These are phyloP conservation scores for Encarsia formosa DNA, from an alignment of 2,888 invertebrate species.

Conservation along the genomic window DNA sequence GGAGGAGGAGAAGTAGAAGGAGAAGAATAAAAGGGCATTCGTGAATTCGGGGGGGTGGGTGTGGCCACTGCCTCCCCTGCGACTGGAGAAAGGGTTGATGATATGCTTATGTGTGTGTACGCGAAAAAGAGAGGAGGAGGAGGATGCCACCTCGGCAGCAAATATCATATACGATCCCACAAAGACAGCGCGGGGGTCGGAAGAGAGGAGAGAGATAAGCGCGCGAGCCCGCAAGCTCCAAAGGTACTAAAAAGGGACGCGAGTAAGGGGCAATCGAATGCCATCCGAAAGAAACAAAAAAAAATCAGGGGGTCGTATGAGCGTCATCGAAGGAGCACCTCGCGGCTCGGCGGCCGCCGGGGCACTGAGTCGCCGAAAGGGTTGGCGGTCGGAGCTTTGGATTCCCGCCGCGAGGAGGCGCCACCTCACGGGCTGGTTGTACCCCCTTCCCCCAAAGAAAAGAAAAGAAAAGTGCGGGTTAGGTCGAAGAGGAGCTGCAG, in stretches of 20 bases:
- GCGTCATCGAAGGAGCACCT: not conserved
- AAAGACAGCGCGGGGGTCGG: constrained; percentile 6
- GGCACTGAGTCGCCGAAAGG: not conserved
- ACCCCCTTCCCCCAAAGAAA: too few relatives aligned
- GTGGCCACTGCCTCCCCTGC: too few relatives aligned
- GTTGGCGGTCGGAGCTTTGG: constrained; percentile 32
- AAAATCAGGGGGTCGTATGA: too few relatives aligned
- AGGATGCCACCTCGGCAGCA: constrained; percentile 23
- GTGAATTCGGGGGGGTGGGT: constrained; percentile 32
- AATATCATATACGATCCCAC: constrained; percentile 13
- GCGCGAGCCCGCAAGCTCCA: not conserved
- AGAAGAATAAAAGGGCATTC: constrained; percentile 23
- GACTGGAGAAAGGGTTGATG: constrained; percentile 43
- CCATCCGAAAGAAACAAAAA: too few relatives aligned
- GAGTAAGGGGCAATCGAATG: too few relatives aligned
- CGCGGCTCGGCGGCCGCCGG: not conserved
- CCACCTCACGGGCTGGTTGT: constrained; percentile 41
- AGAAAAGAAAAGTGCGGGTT: not conserved
- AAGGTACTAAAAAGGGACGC: too few relatives aligned
- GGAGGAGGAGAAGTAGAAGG: constrained; percentile 14
- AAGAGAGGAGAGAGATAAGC: constrained; percentile 24
- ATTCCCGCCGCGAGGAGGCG: constrained; percentile 40
- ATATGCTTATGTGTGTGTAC: constrained; percentile 42
- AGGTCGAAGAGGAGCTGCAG: not conserved
- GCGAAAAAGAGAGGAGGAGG: constrained; percentile 31